These are phyloP conservation scores for Apogon talboti DNA, from an alignment of 2,797 vertebrate genomes.

Conservation along the genomic window DNA sequence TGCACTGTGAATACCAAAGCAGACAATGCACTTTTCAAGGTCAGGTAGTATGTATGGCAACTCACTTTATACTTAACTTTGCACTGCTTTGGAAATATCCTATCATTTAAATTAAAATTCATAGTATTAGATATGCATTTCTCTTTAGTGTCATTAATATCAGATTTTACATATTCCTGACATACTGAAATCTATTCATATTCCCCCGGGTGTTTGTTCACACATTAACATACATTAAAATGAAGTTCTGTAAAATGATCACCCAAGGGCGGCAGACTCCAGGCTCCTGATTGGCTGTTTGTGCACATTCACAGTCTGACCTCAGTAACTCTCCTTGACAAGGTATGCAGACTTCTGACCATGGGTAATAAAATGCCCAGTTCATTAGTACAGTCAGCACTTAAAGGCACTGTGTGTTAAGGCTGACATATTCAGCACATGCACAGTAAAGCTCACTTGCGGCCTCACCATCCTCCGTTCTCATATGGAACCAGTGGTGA, in stretches of 20 bases:
- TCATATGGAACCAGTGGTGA: not conserved
- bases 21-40: conserved; percentile 23
- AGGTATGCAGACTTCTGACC: conserved; percentile 32
- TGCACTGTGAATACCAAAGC: not conserved
- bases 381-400: conserved; percentile 37
- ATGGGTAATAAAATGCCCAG: conserved; percentile 23
- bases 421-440: conserved; percentile 20
- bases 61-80: not conserved
- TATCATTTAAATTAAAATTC: conserved; percentile 28
- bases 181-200: conserved; percentile 57
- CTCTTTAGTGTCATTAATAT: conserved; percentile 17
- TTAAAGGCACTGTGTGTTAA: not conserved
- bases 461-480: not conserved
- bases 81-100: not conserved
- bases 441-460: not conserved
- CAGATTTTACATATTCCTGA: conserved; percentile 26
- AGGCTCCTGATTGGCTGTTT: conserved; percentile 11
- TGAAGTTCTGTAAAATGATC: conserved; percentile 29
- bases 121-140: conserved; percentile 11
- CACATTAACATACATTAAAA: conserved; percentile 67
- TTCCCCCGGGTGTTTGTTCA: conserved; percentile 34
- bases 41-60: conserved; percentile 2
- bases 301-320: conserved; percentile 27
- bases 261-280: not conserved
- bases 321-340: conserved; percentile 18